A percentile compares a stretch with the other conserved stretches of the same genome.
Evolutionary conservation across 2,888 invertebrate species (phyloP).

Genomic region (Saturnia japonica): DNA sequence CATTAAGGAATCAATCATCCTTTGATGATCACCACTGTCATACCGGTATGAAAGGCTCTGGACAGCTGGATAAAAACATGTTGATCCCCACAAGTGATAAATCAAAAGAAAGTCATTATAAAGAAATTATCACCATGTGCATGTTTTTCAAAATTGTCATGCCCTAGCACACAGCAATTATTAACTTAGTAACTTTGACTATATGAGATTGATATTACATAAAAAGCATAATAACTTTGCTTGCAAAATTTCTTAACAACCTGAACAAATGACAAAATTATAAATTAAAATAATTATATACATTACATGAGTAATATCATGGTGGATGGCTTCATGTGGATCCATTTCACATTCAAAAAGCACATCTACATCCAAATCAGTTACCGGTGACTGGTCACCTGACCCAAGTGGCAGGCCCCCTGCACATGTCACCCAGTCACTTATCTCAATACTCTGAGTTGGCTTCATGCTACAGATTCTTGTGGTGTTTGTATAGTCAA

Average conservation of each 20-base stretch:
- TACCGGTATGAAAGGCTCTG: no score
- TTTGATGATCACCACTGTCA: no score
- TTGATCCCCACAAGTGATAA: no score
- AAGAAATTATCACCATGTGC: no score
- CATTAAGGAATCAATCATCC: no score
- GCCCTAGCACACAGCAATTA: no score
- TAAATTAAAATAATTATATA: constrained; percentile 11
- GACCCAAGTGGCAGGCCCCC: constrained; percentile 69
- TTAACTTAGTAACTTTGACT: neutral
- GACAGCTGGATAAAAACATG: no score
- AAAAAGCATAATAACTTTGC: neutral
- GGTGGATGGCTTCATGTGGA: constrained; percentile 56
- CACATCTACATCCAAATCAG: constrained; percentile 68
- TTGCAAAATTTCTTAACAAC: neutral
- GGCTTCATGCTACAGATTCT: constrained; percentile 78
- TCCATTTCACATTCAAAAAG: constrained; percentile 77
- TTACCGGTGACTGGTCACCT: constrained; percentile 54
- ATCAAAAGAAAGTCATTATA: no score
- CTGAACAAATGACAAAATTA: no score
- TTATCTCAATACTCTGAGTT: constrained; percentile 70
- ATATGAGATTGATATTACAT: neutral
- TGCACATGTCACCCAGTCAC: constrained; percentile 71
- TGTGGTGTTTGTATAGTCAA: constrained; percentile 74
- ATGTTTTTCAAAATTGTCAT: no score
- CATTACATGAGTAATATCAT: constrained; percentile 61